Evolutionary conservation across 2,797 vertebrate genomes (phyloP), one percentile per base, ranked within the genome.

Genomic region (Gila robusta): DNA sequence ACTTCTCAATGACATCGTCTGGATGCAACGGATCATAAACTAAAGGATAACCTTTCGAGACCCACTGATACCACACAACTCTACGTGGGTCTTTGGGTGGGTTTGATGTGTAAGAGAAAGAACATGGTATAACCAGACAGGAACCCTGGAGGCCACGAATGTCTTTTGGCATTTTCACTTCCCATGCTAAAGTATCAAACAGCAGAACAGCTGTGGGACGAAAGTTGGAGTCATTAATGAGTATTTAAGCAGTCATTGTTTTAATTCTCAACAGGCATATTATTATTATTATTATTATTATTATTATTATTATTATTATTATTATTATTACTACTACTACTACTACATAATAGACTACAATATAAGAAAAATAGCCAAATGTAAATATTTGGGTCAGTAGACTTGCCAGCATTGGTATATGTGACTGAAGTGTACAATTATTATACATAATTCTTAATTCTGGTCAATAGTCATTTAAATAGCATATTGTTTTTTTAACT

Each of bases 71-170:
- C 94, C 94, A 95, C 82, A 94, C 92, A 21, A 94, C 83, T 47
- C 86, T 89, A 35, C 76, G 0, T 59, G 91, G 88, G 56, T 47
- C 83, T 3, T 0, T 0, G 0, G 93, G 92, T 71, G 93, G 91
- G 81, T 92, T 1, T 0, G 0, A 7, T 37, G 41, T 0, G 86
- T 94, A 94, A 47, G 74, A 2, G 78, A 88, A 95, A 16, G 17
- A 88, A 82, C 94, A 94, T 39, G 94, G 94, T 37, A 94, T 94
- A 79, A 92, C 89, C 19, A 95, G 82, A 44, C 94, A 94, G 81
- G 94, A 94, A 71, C 69, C 87, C 5, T 10, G 0, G 35, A 94
- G 16, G 23, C 56, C 94, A 64, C 41, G 78, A 11, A 94, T 91
- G 4, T 49, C 52, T 0, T 32, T 39, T 26, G 92, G 93, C 81